phyloP scores from a whole-genome alignment of 2,113 vertebrate genomes.

The Pseudopipra pipra region DNA sequence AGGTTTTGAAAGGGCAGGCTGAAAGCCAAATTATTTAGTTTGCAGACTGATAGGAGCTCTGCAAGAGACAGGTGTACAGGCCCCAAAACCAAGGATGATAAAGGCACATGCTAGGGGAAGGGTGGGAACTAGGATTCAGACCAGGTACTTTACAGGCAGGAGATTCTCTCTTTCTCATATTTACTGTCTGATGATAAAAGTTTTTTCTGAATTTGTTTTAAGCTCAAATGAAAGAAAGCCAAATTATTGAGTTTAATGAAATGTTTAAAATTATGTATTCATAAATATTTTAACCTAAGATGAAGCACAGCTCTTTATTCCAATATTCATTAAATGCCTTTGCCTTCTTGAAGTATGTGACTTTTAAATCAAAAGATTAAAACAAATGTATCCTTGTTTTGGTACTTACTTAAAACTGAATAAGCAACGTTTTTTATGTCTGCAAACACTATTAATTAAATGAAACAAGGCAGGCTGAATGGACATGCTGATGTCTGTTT shows the following conservation, averaged over 20 bases:
- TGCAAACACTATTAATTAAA: slow-evolving; percentile 63
- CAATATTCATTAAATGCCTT: slow-evolving; percentile 31
- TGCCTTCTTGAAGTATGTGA: slow-evolving; percentile 44
- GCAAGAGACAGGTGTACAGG: not conserved
- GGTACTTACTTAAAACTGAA: slow-evolving; percentile 50
- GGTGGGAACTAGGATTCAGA: not conserved
- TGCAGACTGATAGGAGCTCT: not conserved
- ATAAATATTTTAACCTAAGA: slow-evolving; percentile 47
- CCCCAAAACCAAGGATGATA: not conserved
- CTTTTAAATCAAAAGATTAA: slow-evolving; percentile 64
- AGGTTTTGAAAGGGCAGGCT: not conserved
- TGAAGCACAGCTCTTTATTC: slow-evolving; percentile 33
- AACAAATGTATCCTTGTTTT: slow-evolving; percentile 44
- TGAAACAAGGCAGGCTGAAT: slow-evolving; percentile 44
- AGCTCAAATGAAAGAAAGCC: slow-evolving; percentile 45
- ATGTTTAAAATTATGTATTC: slow-evolving; percentile 53
- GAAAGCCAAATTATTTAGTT: not conserved
- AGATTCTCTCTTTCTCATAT: not conserved
- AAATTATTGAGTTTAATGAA: slow-evolving; percentile 40
- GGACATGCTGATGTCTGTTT: slow-evolving; percentile 48
- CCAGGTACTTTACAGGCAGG: not conserved
- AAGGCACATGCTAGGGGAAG: not conserved
- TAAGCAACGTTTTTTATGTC: slow-evolving; percentile 62
- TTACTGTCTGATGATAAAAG: slow-evolving; percentile 8
- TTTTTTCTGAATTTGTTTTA: slow-evolving; percentile 55